Percentiles rank a stretch among this genome's conserved stretches.
Conservation (phyloP, 2,888 invertebrate species). For the Apotomis betuletana region DNA sequence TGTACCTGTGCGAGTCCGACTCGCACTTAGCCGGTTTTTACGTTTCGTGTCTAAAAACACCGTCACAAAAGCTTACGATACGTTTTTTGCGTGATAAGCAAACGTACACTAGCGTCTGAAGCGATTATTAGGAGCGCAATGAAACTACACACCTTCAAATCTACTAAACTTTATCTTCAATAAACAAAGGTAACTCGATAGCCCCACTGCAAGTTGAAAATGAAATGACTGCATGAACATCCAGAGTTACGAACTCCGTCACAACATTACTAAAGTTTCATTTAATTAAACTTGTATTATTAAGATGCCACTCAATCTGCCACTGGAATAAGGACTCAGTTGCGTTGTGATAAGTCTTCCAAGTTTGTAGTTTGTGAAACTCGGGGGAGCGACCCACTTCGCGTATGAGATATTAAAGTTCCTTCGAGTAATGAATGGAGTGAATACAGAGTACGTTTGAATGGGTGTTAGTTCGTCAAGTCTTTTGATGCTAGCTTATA, state of each 20-base stretch:
- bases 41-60: too few relatives aligned
- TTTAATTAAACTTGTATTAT: constrained; percentile 39
- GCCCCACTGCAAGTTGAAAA: constrained; percentile 9
- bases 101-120: too few relatives aligned
- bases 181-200: constrained; percentile 42
- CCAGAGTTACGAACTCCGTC: constrained; percentile 27
- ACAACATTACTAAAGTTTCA: constrained; percentile 38
- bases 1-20: too few relatives aligned
- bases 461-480: constrained; percentile 39
- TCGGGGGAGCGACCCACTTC: constrained; percentile 33
- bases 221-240: constrained; percentile 10
- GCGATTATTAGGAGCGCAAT: not conserved
- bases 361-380: constrained; percentile 3
- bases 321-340: constrained; percentile 13
- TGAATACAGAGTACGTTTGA: constrained; percentile 40
- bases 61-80: too few relatives aligned
- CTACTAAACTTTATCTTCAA: constrained; percentile 25
- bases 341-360: constrained; percentile 23
- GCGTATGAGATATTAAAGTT: constrained; percentile 37
- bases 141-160: constrained; percentile 4
- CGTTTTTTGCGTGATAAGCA: too few relatives aligned
- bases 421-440: constrained; percentile 35
- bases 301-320: constrained; percentile 20
- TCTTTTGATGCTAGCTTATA: constrained; percentile 33
- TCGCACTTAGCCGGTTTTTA: too few relatives aligned